Evolutionary conservation across 2,888 invertebrate species (phyloP).

Genomic region (Ptychoptera albimana): DNA sequence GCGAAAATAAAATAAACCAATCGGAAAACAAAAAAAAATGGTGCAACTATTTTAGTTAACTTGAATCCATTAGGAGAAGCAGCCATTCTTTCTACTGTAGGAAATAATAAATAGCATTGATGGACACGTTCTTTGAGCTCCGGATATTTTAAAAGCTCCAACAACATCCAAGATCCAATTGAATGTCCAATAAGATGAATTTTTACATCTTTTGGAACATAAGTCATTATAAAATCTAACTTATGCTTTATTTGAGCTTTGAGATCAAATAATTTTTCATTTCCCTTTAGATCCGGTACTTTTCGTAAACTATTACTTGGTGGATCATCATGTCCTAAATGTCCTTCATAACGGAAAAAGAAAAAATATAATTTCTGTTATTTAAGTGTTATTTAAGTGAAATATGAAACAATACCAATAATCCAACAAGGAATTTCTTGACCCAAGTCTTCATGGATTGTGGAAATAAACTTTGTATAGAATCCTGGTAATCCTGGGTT

Average conservation of each 20-base stretch:
- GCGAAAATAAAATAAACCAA: conserved; percentile 35
- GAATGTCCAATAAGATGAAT: conserved; percentile 81
- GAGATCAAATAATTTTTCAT: conserved; percentile 50
- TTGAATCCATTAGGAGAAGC: conserved; percentile 54
- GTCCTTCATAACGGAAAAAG: conserved; percentile 27
- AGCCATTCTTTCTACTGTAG: conserved; percentile 73
- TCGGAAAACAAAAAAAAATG: conserved; percentile 30
- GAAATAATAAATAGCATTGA: conserved; percentile 66
- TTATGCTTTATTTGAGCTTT: conserved; percentile 69
- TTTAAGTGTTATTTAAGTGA: no score
- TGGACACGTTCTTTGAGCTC: conserved; percentile 36
- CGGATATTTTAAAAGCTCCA: conserved; percentile 50
- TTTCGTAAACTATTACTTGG: conserved; percentile 32
- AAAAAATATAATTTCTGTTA: background rate
- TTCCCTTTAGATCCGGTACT: conserved; percentile 34
- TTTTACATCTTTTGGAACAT: conserved; percentile 52
- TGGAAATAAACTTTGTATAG: conserved; percentile 57
- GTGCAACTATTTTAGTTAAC: conserved; percentile 45
- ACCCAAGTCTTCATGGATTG: conserved; percentile 42
- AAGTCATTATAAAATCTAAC: conserved; percentile 52
- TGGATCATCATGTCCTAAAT: conserved; percentile 68
- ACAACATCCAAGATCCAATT: conserved; percentile 70
- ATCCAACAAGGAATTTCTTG: conserved; percentile 58
- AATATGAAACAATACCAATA: no score
- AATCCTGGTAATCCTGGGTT: conserved; percentile 78